Percentiles rank a stretch among this genome's conserved stretches.
Evolutionary conservation across 2,113 vertebrate genomes (phyloP).

Genomic region (Eubucco bourcierii): DNA sequence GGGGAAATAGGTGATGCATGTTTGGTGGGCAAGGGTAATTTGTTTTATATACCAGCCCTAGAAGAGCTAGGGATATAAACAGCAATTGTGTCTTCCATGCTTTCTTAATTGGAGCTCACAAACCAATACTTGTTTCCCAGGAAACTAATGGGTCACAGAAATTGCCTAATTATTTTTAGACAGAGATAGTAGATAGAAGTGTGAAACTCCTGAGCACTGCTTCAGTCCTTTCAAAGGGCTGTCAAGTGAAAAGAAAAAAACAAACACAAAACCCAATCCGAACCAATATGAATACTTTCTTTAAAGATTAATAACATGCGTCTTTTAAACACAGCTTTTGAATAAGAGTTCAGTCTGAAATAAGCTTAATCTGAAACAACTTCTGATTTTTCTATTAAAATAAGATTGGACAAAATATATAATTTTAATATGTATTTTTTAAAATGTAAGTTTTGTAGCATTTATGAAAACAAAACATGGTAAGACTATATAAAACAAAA

Average conservation of each 20-base stretch:
- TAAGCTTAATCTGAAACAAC: neutral
- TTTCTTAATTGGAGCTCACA: neutral
- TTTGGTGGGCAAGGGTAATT: neutral
- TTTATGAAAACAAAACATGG: neutral
- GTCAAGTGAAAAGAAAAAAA: neutral
- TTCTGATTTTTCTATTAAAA: neutral
- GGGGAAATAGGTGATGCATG: neutral
- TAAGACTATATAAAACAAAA: neutral
- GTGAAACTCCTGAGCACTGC: neutral
- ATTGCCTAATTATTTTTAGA: neutral
- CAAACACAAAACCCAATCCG: too few species aligned
- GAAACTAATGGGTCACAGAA: neutral
- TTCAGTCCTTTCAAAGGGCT: neutral
- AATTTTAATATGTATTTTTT: neutral
- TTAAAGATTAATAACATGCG: neutral
- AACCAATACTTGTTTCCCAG: neutral
- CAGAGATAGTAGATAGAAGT: neutral
- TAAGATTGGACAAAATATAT: neutral
- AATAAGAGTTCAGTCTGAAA: neutral
- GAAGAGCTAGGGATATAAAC: neutral
- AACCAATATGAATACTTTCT: neutral
- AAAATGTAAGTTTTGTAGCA: neutral
- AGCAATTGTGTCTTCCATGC: neutral
- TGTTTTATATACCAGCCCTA: neutral
- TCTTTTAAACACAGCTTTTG: neutral